phyloP scores from a whole-genome alignment of 1,140 invertebrate genomes.

The Brachionus asplanchnoidis region DNA sequence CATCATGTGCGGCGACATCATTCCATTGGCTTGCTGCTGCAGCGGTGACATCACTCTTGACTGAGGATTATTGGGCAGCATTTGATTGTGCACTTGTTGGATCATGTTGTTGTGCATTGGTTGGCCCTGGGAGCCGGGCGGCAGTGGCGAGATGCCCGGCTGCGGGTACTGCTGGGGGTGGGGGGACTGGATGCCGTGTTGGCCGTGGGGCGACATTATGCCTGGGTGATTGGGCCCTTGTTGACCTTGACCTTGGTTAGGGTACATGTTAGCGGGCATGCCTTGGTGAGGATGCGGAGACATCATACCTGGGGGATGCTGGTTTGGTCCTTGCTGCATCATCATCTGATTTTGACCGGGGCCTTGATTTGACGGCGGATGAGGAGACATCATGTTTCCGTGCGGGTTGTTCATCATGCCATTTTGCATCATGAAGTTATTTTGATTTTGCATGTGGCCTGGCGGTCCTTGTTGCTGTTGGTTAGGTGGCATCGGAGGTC shows the following conservation, averaged over 20 bases:
- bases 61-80: constrained; percentile 26
- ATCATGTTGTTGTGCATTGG: constrained; percentile 26
- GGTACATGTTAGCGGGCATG: constrained; percentile 3
- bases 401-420: constrained; percentile 7
- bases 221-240: not conserved
- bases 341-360: not conserved
- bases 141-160: constrained; percentile 23
- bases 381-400: constrained; percentile 30
- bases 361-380: not conserved
- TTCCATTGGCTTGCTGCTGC: not conserved
- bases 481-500: not conserved
- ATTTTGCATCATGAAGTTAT: constrained; percentile 27
- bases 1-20: constrained; percentile 38
- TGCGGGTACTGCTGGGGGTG: constrained; percentile 17
- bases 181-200: constrained; percentile 11
- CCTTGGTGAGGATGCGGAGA: constrained; percentile 17
- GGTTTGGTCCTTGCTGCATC: constrained; percentile 6
- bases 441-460: constrained; percentile 11
- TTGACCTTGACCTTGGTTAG: constrained; percentile 6
- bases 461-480: not conserved
- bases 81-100: constrained; percentile 37
- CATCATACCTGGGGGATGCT: not conserved
- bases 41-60: constrained; percentile 24
- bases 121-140: not conserved
- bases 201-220: constrained; percentile 36